Evolutionary conservation across 2,888 invertebrate species (phyloP), one percentile per base, ranked within the genome.

Genomic region (Phyto melanocephala): DNA sequence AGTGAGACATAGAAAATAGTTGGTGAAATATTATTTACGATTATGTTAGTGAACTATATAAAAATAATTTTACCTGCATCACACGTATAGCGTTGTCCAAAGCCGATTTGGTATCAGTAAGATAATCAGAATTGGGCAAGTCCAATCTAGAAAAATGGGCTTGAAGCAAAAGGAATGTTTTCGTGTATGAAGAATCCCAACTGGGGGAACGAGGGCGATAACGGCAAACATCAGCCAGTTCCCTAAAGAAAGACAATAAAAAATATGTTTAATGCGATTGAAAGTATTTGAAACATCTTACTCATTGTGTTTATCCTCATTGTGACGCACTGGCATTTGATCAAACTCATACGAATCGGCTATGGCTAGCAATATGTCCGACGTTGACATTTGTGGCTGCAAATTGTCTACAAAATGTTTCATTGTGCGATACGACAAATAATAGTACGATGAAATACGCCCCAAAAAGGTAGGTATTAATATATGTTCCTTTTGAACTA

Each of bases 21-120:
- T n/a, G n/a, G n/a, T n/a, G n/a, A n/a, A n/a, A n/a, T n/a, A n/a
- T n/a, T n/a, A n/a, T n/a, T n/a, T n/a, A n/a, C n/a, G n/a, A n/a
- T n/a, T n/a, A n/a, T n/a, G n/a, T n/a, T n/a, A n/a, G n/a, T n/a
- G n/a, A n/a, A n/a, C n/a, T n/a, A n/a, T n/a, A n/a, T n/a, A n/a
- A n/a, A n/a, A n/a, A 4, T 42, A 5, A 40, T 1, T 87, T 87
- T 90, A 96, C 96, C 93, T 98, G 98, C 85, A 99, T 91, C 84
- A 99, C 97, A 88, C 99, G 94, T 52, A 99, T 95, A 17, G 98
- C 95, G 91, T 99, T 99, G 92, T 99, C 99, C 63, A 99, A 92
- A 0, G 99, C 98, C 13, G 98, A 97, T 92, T 99, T 99, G 42
- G 97, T 94, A 91, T 99, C 99, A 0, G 99, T 99, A 72, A 95